Percentiles rank a stretch among this genome's conserved stretches.
Conservation (phyloP, 1,140 invertebrate genomes). For the Platorchestia sp. region DNA sequence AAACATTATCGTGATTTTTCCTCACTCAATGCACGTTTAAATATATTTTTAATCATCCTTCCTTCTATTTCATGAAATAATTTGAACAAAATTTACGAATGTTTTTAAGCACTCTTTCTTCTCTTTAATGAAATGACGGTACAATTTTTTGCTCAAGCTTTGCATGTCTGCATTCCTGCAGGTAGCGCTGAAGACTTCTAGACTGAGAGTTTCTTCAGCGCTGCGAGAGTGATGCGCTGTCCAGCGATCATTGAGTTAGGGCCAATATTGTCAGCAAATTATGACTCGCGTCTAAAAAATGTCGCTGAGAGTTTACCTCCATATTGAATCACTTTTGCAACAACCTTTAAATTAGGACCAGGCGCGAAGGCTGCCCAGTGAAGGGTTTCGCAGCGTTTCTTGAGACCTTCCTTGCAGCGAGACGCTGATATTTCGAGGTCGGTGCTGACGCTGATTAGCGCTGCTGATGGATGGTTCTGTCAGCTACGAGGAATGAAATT, state of each 20-base stretch:
- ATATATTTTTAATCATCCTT: too few relatives aligned
- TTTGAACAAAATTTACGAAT: too few relatives aligned
- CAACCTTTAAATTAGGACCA: slow-evolving; percentile 26
- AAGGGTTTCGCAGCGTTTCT: background rate
- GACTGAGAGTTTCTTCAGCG: background rate
- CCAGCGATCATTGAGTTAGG: slow-evolving; percentile 45
- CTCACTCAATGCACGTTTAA: too few relatives aligned
- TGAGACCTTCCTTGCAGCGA: background rate
- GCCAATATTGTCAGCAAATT: slow-evolving; percentile 49
- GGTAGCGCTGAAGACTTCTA: background rate
- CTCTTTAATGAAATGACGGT: too few relatives aligned
- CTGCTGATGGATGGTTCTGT: background rate
- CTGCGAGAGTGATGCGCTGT: slow-evolving; percentile 22
- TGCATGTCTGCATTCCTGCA: background rate
- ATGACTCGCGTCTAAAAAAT: slow-evolving; percentile 4
- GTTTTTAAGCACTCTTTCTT: too few relatives aligned
- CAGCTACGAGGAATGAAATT: background rate
- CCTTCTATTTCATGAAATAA: too few relatives aligned
- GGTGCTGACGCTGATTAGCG: slow-evolving; percentile 9
- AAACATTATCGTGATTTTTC: too few relatives aligned
- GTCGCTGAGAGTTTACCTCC: slow-evolving; percentile 29
- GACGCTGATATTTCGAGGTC: slow-evolving; percentile 3
- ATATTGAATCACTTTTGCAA: slow-evolving; percentile 50
- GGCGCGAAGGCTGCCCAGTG: background rate
- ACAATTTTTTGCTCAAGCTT: background rate